phyloP scores from a whole-genome alignment of 2,888 invertebrate species.

The Xanthostigma xanthostigma region DNA sequence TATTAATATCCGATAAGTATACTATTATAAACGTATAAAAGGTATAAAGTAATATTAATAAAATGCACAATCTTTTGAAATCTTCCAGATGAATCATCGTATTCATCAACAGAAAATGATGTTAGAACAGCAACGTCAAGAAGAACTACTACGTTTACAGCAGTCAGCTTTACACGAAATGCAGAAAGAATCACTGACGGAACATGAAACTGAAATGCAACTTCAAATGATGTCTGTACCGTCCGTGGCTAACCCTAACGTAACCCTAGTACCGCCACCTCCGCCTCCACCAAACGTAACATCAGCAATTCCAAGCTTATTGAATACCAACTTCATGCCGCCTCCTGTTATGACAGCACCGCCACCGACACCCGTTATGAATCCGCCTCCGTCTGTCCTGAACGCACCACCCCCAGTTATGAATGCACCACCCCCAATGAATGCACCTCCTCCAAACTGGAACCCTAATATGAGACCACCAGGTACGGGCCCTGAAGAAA shows the following conservation, averaged over 20 bases:
- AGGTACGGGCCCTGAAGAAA: constrained; percentile 2
- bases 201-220: constrained; percentile 20
- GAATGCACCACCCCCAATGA: constrained; percentile 14
- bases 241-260: constrained; percentile 10
- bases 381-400: constrained; percentile 22
- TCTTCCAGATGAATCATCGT: constrained; percentile 11
- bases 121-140: constrained; percentile 18
- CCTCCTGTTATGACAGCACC: background rate
- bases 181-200: constrained; percentile 14
- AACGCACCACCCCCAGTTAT: constrained; percentile 16
- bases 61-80: too few relatives aligned
- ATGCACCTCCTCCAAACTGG: constrained; percentile 20
- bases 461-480: constrained; percentile 5
- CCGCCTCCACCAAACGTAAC: constrained; percentile 9
- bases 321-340: constrained; percentile 6
- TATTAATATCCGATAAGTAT: too few relatives aligned
- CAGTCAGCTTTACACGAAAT: constrained; percentile 13
- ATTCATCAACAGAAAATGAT: constrained; percentile 17
- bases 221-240: constrained; percentile 19
- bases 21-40: too few relatives aligned
- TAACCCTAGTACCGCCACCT: constrained; percentile 8
- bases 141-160: constrained; percentile 16
- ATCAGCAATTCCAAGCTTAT: constrained; percentile 12
- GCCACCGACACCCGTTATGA: constrained; percentile 17
- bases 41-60: too few relatives aligned